phyloP scores from a whole-genome alignment of 2,113 vertebrate genomes.

The Hydropotes inermis region DNA sequence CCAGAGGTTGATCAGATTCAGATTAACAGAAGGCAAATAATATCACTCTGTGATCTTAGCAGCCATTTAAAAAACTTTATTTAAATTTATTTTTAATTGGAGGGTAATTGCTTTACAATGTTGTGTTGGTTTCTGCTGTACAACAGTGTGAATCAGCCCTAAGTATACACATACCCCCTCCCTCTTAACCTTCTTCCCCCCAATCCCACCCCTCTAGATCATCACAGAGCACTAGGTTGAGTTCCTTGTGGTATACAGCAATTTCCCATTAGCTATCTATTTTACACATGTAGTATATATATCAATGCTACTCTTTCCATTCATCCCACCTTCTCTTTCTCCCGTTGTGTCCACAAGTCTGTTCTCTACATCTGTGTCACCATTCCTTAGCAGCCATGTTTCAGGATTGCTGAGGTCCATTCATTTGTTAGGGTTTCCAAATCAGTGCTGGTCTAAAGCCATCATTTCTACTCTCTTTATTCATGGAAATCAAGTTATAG shows the following conservation, averaged over 20 bases:
- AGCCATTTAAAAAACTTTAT: background rate
- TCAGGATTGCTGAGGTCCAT: background rate
- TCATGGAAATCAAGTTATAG: background rate
- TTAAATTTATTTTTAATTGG: background rate
- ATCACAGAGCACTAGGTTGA: background rate
- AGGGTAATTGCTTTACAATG: background rate
- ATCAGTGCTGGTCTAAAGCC: background rate
- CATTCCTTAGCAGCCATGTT: background rate
- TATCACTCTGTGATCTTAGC: background rate
- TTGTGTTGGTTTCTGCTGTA: background rate
- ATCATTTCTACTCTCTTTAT: background rate
- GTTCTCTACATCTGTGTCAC: background rate
- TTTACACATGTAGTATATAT: background rate
- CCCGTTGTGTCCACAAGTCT: background rate
- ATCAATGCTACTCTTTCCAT: background rate
- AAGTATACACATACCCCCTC: background rate
- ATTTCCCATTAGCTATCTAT: background rate
- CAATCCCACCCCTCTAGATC: background rate
- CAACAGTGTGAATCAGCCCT: background rate
- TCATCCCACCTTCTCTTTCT: background rate
- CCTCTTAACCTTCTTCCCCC: background rate
- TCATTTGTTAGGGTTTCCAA: background rate
- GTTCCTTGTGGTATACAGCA: background rate
- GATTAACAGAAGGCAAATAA: background rate
- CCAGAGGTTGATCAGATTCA: background rate